phyloP scores from a whole-genome alignment of 1,140 invertebrate species.

The Drosophila serrata region DNA sequence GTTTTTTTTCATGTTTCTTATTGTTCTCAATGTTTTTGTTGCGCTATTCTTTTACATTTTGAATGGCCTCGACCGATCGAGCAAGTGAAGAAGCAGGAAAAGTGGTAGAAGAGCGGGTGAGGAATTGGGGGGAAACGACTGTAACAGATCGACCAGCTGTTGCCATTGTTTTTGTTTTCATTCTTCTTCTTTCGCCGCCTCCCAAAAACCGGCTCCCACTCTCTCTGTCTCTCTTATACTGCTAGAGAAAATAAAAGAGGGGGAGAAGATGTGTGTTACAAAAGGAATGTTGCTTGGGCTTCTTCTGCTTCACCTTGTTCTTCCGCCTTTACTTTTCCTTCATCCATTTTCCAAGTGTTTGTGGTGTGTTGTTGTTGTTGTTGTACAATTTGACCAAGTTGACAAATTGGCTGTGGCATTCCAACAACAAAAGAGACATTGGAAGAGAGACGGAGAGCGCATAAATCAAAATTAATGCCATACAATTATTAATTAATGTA shows the following conservation, averaged over 20 bases:
- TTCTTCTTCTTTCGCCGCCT: slow-evolving; percentile 8
- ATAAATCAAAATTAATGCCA: slow-evolving; percentile 83
- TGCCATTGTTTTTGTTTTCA: slow-evolving; percentile 67
- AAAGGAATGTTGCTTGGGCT: slow-evolving; percentile 23
- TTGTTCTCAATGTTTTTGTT: slow-evolving; percentile 23
- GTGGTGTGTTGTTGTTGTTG: not conserved
- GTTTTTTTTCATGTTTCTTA: not conserved
- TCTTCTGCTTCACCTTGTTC: slow-evolving; percentile 4
- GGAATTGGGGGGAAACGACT: not conserved
- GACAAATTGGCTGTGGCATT: slow-evolving; percentile 45
- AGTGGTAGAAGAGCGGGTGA: not conserved
- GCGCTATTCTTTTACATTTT: slow-evolving; percentile 40
- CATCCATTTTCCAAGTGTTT: not conserved
- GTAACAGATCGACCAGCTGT: slow-evolving; percentile 67
- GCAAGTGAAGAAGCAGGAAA: slow-evolving; percentile 22
- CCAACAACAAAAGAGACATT: slow-evolving; percentile 13
- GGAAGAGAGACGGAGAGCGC: slow-evolving; percentile 22
- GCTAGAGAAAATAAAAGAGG: slow-evolving; percentile 10
- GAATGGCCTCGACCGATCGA: slow-evolving; percentile 75
- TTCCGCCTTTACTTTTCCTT: slow-evolving; percentile 14
- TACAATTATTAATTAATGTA: slow-evolving; percentile 80
- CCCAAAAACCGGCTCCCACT: slow-evolving; percentile 37
- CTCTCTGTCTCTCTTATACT: not conserved
- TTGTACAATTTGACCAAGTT: slow-evolving; percentile 39
- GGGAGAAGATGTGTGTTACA: not conserved